These are phyloP conservation scores for Scolanthus callimorphus DNA, from an alignment of 92 coral and sea anemone species.

Conservation along the genomic window DNA sequence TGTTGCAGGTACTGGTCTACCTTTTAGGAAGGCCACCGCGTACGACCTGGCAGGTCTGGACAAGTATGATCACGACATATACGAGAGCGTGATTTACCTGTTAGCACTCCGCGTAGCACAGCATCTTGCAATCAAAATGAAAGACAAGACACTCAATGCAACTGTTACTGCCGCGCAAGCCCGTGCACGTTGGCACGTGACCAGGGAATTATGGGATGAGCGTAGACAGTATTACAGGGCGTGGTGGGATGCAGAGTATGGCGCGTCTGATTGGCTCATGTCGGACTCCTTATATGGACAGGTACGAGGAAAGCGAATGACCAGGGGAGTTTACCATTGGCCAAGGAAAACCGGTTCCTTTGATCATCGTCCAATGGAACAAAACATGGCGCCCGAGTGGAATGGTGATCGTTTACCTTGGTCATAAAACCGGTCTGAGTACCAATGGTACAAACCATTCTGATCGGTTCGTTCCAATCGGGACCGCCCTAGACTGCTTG, in stretches of 20 bases:
- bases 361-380: no score
- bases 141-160: conserved; percentile 44
- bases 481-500: no score
- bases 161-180: conserved; percentile 31
- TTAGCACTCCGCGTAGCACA: conserved; percentile 66
- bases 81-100: conserved; percentile 64
- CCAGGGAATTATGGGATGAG: conserved; percentile 66
- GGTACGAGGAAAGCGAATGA: no score
- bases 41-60: conserved; percentile 72
- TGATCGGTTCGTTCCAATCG: no score
- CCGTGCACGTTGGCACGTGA: conserved; percentile 55
- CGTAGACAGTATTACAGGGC: conserved; percentile 57
- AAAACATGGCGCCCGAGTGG: no score
- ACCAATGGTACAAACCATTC: no score
- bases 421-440: no score
- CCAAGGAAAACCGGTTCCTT: no score
- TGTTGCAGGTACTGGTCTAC: conserved; percentile 78
- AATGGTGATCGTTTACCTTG: no score
- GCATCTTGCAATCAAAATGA: conserved; percentile 38
- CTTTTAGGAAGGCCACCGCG: conserved; percentile 71
- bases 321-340: no score
- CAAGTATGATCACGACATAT: conserved; percentile 74
- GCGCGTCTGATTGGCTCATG: conserved; percentile 88
- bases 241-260: conserved; percentile 92
- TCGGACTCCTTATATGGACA: conserved; percentile 91